Evolutionary conservation across 2,888 invertebrate genomes (phyloP).

Genomic region (Glaucopsyche alexis): DNA sequence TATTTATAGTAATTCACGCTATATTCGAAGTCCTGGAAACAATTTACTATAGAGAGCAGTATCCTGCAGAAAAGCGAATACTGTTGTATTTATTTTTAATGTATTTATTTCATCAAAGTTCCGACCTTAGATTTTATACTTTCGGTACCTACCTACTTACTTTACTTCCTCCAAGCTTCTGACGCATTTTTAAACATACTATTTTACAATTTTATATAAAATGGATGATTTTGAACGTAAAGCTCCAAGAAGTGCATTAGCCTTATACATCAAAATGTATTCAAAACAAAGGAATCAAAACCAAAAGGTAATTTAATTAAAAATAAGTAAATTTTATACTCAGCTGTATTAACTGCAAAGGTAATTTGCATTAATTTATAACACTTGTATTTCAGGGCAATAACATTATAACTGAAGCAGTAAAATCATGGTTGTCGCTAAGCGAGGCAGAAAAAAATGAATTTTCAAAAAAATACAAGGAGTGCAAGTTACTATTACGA

Average conservation of each 20-base stretch:
- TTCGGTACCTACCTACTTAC: too few species aligned
- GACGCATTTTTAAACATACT: too few species aligned
- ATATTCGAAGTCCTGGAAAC: too few species aligned
- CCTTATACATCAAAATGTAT: slow-evolving; percentile 55
- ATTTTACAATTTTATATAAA: neutral
- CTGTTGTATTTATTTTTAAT: too few species aligned
- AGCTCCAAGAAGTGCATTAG: slow-evolving; percentile 47
- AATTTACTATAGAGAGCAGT: too few species aligned
- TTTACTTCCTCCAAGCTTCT: too few species aligned
- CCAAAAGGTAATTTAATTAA: slow-evolving; percentile 32
- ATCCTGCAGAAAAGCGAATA: too few species aligned
- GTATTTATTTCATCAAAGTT: too few species aligned
- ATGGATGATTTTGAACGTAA: slow-evolving; percentile 39
- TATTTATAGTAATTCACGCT: too few species aligned
- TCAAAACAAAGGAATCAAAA: slow-evolving; percentile 48
- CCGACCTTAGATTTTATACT: too few species aligned
- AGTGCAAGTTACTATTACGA: slow-evolving; percentile 45
- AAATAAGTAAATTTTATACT: neutral
- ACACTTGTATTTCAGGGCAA: slow-evolving; percentile 31
- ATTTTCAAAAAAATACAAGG: slow-evolving; percentile 50
- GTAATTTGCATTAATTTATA: neutral
- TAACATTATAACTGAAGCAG: slow-evolving; percentile 49
- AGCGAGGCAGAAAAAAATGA: slow-evolving; percentile 52
- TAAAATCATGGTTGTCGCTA: slow-evolving; percentile 60
- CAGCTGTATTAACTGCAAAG: slow-evolving; percentile 25